Evolutionary conservation across 2,888 invertebrate genomes (phyloP), one percentile per base, ranked within the genome.

Genomic region (Meandrusa payeni): DNA sequence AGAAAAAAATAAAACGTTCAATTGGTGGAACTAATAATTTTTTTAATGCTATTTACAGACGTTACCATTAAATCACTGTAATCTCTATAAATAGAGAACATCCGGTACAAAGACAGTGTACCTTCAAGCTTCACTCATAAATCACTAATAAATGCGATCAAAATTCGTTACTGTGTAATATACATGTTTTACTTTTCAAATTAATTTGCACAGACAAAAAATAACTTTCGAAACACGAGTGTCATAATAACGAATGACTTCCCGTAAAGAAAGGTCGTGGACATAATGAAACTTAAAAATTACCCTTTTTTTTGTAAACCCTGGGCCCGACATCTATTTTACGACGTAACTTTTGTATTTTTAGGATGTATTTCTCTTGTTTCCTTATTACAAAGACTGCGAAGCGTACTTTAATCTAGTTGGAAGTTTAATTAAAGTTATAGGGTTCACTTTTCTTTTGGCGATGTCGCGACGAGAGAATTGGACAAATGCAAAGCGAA

Each of bases 321-420:
- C 9, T 9, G 12, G 2, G 42, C 24, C 23, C 24, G 19, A 42
- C 29, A 29, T 36, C 11, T 27, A 41, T 11, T 36, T 36, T 36
- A 37, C 12, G 31, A 24, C 29, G 9, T 24, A 42, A 29, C 36
- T 42, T 42, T 36, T 41, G 26, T 41, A 7, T 28, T 33, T 20
- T 19, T 5, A 33, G 20, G 9, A 34, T 27, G 15, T 26, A 34
- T 28, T 34, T 22, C 12, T 13, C 19, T 34, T 39, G 29, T 39
- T 29, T 23, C 10, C 28, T 27, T 26, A 20, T 15, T 22, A 31
- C 12, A 10, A 23, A 40, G n/a, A 17, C 23, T n/a, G 5, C n/a
- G 17, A 11, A 17, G 7, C 20, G 11, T 19, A 27, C 19, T 37
- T 27, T 11, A 15, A 24, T 40, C 23, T 23, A 31, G 24, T 40